Conservation (phyloP, 2,113 vertebrate species). For the Raja brachyura region DNA sequence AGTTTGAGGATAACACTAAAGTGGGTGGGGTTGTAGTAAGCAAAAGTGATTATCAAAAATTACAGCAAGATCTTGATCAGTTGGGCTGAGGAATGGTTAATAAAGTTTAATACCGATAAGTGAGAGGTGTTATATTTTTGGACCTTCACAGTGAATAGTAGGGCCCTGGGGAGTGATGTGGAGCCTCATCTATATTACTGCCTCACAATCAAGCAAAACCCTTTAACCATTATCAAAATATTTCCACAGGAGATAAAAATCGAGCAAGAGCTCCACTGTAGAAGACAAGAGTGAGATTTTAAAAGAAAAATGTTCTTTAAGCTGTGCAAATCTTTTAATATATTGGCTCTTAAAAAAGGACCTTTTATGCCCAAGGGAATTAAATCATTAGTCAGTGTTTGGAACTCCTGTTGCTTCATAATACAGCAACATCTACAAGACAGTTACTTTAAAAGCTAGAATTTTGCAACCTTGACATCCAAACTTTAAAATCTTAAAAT, state of each 20-base stretch:
- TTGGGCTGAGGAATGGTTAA: too few species aligned
- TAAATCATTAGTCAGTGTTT: not conserved
- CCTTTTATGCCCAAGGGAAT: not conserved
- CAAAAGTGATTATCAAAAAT: too few species aligned
- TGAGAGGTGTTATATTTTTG: too few species aligned
- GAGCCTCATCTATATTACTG: too few species aligned
- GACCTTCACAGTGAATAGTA: too few species aligned
- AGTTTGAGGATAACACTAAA: too few species aligned
- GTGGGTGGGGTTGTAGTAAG: too few species aligned
- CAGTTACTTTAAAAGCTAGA: not conserved
- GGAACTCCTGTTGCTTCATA: constrained; percentile 2
- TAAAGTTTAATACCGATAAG: too few species aligned
- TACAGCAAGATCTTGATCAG: too few species aligned
- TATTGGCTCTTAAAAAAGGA: not conserved
- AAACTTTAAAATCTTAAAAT: not conserved
- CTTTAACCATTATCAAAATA: not conserved
- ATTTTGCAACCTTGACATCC: not conserved
- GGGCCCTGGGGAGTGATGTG: too few species aligned
- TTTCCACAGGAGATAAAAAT: not conserved
- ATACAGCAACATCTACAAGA: not conserved
- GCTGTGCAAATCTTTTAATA: not conserved
- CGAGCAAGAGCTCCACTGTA: not conserved
- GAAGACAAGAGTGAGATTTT: not conserved
- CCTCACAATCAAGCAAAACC: not conserved
- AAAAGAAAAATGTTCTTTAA: not conserved